A percentile compares a stretch with the other conserved stretches of the same genome.
Conservation (phyloP, 2,113 vertebrate genomes). For the Polyodon spathula region DNA sequence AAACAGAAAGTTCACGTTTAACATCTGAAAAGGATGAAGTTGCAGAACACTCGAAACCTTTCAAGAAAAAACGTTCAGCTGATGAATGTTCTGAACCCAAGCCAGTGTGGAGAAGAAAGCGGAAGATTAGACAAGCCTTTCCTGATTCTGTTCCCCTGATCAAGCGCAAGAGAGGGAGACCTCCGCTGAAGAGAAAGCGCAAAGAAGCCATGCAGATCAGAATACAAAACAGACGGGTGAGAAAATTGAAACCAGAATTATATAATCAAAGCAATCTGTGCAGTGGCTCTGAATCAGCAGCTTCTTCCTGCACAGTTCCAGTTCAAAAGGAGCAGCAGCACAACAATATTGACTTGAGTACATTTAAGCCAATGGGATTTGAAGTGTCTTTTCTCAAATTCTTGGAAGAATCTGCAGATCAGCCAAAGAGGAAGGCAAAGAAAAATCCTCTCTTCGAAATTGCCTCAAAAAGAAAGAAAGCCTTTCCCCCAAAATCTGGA, state of each 20-base stretch:
- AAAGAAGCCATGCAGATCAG: slow-evolving; percentile 21
- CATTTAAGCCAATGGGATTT: slow-evolving; percentile 94
- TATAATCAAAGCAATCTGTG: slow-evolving; percentile 33
- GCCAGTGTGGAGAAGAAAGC: neutral
- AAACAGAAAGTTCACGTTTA: slow-evolving; percentile 41
- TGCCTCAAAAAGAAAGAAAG: slow-evolving; percentile 47
- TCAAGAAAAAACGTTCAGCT: slow-evolving; percentile 33
- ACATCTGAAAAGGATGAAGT: slow-evolving; percentile 37
- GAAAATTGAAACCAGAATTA: slow-evolving; percentile 30
- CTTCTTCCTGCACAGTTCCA: slow-evolving; percentile 40
- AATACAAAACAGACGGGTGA: slow-evolving; percentile 38
- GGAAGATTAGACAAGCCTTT: neutral
- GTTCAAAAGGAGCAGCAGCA: slow-evolving; percentile 55
- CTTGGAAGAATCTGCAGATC: slow-evolving; percentile 77
- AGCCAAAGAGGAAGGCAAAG: slow-evolving; percentile 56
- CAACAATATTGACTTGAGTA: slow-evolving; percentile 63
- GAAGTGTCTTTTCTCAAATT: slow-evolving; percentile 93
- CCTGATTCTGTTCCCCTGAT: slow-evolving; percentile 35
- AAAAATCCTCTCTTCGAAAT: slow-evolving; percentile 38
- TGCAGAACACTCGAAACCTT: slow-evolving; percentile 24
- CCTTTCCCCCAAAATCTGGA: slow-evolving; percentile 24
- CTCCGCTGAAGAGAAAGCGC: slow-evolving; percentile 55
- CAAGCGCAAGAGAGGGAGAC: slow-evolving; percentile 66
- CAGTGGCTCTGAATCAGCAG: slow-evolving; percentile 62
- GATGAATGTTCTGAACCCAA: too few relatives aligned